A percentile compares a stretch with the other conserved stretches of the same genome.
These are phyloP conservation scores for Neuroscelio doddi DNA, from an alignment of 2,888 invertebrate genomes.

Conservation along the genomic window DNA sequence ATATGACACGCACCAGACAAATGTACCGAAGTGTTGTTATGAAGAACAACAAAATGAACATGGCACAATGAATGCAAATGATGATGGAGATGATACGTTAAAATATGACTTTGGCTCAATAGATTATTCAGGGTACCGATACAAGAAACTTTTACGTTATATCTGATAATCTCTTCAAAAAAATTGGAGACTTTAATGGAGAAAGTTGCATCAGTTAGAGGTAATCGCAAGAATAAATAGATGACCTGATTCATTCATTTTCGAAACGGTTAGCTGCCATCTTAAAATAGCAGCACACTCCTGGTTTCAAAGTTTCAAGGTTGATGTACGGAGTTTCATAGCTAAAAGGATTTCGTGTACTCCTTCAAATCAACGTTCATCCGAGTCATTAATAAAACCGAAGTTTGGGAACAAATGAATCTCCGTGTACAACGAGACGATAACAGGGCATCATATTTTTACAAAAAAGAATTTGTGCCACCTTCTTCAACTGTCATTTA, in stretches of 20 bases:
- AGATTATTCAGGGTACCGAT: not conserved
- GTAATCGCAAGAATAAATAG: conserved; percentile 24
- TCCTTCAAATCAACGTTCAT: conserved; percentile 25
- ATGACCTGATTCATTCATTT: conserved; percentile 32
- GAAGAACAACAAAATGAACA: no score
- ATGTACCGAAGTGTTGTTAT: no score
- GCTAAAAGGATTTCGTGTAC: no score
- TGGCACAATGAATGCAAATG: no score
- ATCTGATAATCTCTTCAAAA: conserved; percentile 40
- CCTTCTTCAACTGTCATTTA: conserved; percentile 16
- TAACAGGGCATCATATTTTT: conserved; percentile 28
- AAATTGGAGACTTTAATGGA: conserved; percentile 27
- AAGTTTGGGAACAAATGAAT: conserved; percentile 31
- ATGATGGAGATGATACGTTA: conserved; percentile 1
- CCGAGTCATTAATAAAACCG: conserved; percentile 13
- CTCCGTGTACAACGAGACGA: conserved; percentile 11
- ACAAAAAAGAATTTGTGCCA: conserved; percentile 34
- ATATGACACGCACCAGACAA: no score
- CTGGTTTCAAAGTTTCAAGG: conserved; percentile 22
- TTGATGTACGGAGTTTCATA: conserved; percentile 11
- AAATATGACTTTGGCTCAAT: conserved; percentile 2
- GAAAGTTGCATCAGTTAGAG: conserved; percentile 35
- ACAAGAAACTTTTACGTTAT: conserved; percentile 33
- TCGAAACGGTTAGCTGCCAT: conserved; percentile 30
- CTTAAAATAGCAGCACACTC: conserved; percentile 27